A percentile compares a stretch with the other conserved stretches of the same genome.
phyloP scores from a whole-genome alignment of 2,113 vertebrate species.

The Typhlomys cinereus region DNA sequence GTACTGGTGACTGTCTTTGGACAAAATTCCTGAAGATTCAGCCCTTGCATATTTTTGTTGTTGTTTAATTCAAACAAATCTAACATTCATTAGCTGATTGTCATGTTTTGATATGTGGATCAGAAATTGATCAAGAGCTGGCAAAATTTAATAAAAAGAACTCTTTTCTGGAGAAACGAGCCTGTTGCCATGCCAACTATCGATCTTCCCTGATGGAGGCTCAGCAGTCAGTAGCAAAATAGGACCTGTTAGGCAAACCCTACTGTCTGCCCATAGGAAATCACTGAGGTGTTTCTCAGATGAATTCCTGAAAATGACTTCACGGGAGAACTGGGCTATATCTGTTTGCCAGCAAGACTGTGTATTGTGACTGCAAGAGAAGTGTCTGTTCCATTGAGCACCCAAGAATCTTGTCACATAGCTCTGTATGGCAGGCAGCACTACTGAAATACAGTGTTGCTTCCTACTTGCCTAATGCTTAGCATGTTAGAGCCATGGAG shows the following conservation, averaged over 20 bases:
- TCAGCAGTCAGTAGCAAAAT: slow-evolving; percentile 78
- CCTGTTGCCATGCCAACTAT: slow-evolving; percentile 88
- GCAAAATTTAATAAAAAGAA: slow-evolving; percentile 87
- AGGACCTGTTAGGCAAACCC: slow-evolving; percentile 70
- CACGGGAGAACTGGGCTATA: background rate
- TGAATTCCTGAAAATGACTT: slow-evolving; percentile 53
- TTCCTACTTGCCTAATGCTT: background rate
- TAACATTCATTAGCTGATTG: slow-evolving; percentile 82
- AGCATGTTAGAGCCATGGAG: background rate
- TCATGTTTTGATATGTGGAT: slow-evolving; percentile 83
- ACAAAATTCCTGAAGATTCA: background rate
- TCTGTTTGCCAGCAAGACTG: slow-evolving; percentile 8
- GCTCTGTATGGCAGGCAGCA: background rate
- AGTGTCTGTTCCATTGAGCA: background rate
- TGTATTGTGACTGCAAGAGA: background rate
- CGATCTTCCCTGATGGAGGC: slow-evolving; percentile 81
- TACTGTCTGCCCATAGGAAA: slow-evolving; percentile 71
- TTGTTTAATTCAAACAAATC: slow-evolving; percentile 73
- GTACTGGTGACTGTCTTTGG: accelerated
- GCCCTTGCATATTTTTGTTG: slow-evolving; percentile 54
- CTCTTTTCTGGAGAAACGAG: slow-evolving; percentile 83
- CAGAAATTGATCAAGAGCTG: slow-evolving; percentile 84
- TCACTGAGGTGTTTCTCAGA: slow-evolving; percentile 11
- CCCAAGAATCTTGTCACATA: background rate
- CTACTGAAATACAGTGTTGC: background rate